Evolutionary conservation across 1,140 invertebrate species (phyloP).

Genomic region (Asbolus verrucosus): DNA sequence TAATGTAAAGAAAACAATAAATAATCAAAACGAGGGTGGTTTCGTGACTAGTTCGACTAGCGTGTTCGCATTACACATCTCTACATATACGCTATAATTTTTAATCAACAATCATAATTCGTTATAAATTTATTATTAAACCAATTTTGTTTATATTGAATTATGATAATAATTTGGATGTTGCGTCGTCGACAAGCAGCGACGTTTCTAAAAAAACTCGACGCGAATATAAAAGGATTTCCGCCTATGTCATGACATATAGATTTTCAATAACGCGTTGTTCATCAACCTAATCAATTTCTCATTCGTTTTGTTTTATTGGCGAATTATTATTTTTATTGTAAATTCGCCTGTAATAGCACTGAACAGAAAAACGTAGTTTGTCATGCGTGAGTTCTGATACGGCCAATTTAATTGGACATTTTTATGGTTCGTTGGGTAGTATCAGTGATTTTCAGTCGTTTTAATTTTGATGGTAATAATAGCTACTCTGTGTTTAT

Average conservation of each 20-base stretch:
- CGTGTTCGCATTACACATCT: constrained; percentile 52
- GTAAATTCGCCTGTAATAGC: constrained; percentile 41
- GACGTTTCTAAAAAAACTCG: constrained; percentile 26
- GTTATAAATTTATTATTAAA: constrained; percentile 43
- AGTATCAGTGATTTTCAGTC: no score
- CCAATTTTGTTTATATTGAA: constrained; percentile 44
- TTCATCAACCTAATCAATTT: constrained; percentile 49
- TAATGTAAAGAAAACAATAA: constrained; percentile 52
- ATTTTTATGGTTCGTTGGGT: constrained; percentile 41
- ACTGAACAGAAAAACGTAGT: constrained; percentile 40
- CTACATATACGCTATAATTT: constrained; percentile 47
- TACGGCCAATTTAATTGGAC: constrained; percentile 47
- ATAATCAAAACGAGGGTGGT: constrained; percentile 47
- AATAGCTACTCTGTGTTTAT: no score
- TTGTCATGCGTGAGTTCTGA: constrained; percentile 48
- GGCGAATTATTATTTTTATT: constrained; percentile 52
- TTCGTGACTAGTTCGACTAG: constrained; percentile 55
- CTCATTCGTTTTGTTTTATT: constrained; percentile 47
- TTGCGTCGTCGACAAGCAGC: constrained; percentile 19
- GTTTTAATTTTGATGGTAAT: no score
- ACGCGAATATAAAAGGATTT: constrained; percentile 28
- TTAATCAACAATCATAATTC: constrained; percentile 47
- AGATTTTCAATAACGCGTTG: constrained; percentile 32
- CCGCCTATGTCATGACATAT: constrained; percentile 2
- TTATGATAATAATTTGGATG: constrained; percentile 14